Evolutionary conservation across 2,797 vertebrate species (phyloP), one percentile per base, ranked within the genome.

Genomic region (Graptemys geographica): DNA sequence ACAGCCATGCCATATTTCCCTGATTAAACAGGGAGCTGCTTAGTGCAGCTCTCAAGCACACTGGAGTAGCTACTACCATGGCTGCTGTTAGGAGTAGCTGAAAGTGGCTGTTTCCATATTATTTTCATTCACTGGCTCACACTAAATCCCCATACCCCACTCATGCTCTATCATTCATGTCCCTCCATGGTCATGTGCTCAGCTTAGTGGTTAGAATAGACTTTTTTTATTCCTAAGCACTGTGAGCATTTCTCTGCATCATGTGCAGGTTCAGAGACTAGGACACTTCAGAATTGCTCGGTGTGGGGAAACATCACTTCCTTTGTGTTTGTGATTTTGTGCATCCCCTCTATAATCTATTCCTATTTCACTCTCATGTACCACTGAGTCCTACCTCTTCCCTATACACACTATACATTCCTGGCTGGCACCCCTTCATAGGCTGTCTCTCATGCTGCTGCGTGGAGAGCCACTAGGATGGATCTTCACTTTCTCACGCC

Each of bases 221-320:
- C 79, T 94, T 90, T 80, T 10, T 3, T 62, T 84, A 16, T 1
- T 0, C 5, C 11, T 51, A 82, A 33, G 11, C 37, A 76, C 6
- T 41, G 13, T 51, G 27, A 27, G 4, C 82, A 57, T 59, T 82
- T 84, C 28, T 82, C 72, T 28, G 1, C 8, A 16, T 74, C 84
- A 12, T 0, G 0, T 37, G 11, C 5, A 82, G 65, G 15, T 19
- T 0, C 56, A 8, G 57, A 57, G 37, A 41, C 1, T 8, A 41
- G 4, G 15, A 57, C 15, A 19, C 25, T 53, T 23, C 37, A 81
- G 37, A 81, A 37, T 79, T 5, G 59, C 28, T 28, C 82, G 47
- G 4, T 13, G 49, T 25, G 33, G 9, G 79, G 25, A 65, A n/a
- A n/a, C 8, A 19, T 31, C 56, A 41, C 5, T 72, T 41, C 65